phyloP scores from a whole-genome alignment of 2,797 vertebrate genomes.

The Chelmon rostratus region DNA sequence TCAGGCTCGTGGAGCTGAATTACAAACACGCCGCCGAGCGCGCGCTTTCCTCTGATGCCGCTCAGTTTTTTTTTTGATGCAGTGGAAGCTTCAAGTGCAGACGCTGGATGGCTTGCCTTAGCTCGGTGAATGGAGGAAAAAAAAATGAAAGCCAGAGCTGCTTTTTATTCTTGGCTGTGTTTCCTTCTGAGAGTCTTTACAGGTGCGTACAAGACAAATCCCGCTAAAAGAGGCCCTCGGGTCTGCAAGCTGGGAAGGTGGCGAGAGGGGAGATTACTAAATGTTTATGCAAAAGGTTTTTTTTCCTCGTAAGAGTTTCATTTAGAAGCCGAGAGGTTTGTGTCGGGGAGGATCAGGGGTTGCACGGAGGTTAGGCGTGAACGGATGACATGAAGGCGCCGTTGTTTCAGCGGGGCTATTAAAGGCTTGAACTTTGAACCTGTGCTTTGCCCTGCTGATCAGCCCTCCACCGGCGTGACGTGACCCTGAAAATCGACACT shows the following conservation, averaged over 20 bases:
- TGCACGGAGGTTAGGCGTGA: slow-evolving; percentile 48
- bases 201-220: slow-evolving; percentile 43
- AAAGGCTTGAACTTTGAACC: slow-evolving; percentile 80
- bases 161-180: slow-evolving; percentile 17
- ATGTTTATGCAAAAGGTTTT: slow-evolving; percentile 59
- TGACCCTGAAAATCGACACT: slow-evolving; percentile 76
- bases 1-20: slow-evolving; percentile 70
- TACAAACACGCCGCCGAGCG: slow-evolving; percentile 60
- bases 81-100: slow-evolving; percentile 38
- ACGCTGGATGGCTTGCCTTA: slow-evolving; percentile 23
- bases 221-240: slow-evolving; percentile 14
- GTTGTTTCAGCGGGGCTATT: slow-evolving; percentile 66
- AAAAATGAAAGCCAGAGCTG: background rate
- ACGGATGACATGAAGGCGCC: slow-evolving; percentile 58
- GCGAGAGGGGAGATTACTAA: slow-evolving; percentile 37
- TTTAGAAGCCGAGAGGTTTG: slow-evolving; percentile 25
- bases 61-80: slow-evolving; percentile 14
- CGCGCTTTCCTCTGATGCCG: slow-evolving; percentile 45
- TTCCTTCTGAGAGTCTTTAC: slow-evolving; percentile 27
- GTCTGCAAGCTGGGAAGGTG: slow-evolving; percentile 32
- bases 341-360: slow-evolving; percentile 49
- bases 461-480: slow-evolving; percentile 51
- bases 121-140: background rate
- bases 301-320: slow-evolving; percentile 31
- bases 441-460: slow-evolving; percentile 47